These are phyloP conservation scores for Holacanthus passer DNA, from an alignment of 2,113 vertebrate genomes.

Conservation along the genomic window DNA sequence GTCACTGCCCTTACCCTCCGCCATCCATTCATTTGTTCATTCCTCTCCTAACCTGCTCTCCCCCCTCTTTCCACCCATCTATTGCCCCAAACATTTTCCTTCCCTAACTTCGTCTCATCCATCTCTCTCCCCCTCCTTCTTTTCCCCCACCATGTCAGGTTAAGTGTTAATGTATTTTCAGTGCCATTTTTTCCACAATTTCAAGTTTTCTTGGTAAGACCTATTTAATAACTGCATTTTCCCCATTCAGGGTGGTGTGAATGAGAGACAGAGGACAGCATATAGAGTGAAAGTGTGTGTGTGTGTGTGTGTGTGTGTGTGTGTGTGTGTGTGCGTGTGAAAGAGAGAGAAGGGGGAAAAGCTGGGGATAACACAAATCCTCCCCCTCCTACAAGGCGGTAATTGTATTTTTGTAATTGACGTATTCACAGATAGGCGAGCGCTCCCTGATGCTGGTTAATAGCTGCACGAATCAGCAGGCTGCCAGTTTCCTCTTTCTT, in stretches of 20 bases:
- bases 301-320: background rate
- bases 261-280: slow-evolving; percentile 10
- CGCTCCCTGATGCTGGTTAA: slow-evolving; percentile 58
- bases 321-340: background rate
- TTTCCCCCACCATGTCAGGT: background rate
- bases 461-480: slow-evolving; percentile 60
- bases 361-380: slow-evolving; percentile 72
- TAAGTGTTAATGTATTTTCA: background rate
- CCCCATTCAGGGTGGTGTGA: background rate
- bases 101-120: background rate
- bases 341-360: background rate
- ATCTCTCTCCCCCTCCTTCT: background rate
- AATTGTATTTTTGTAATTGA: slow-evolving; percentile 78
- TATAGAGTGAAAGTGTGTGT: background rate
- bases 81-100: background rate
- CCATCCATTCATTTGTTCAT: background rate
- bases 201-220: background rate
- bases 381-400: slow-evolving; percentile 61
- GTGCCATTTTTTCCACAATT: background rate
- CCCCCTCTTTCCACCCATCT: background rate
- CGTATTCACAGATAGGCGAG: slow-evolving; percentile 65
- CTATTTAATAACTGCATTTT: background rate
- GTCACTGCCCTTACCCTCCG: background rate
- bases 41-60: slow-evolving; percentile 3
- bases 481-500: slow-evolving; percentile 56